A percentile compares a stretch with the other conserved stretches of the same genome.
phyloP scores from a whole-genome alignment of 2,888 invertebrate genomes.

The Heliconius sara region DNA sequence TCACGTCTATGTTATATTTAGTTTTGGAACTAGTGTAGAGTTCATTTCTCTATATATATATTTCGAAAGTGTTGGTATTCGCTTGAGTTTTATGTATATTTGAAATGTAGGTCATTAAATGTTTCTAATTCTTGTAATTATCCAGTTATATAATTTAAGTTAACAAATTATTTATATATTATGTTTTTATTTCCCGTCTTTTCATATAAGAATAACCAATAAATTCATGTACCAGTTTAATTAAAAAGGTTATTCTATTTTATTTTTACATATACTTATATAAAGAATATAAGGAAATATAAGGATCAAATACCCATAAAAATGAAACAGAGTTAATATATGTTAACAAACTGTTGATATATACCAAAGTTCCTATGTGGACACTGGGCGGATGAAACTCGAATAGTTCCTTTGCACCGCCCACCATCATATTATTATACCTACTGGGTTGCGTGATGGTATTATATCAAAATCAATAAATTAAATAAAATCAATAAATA shows the following conservation, averaged over 20 bases:
- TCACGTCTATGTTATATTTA: conserved; percentile 26
- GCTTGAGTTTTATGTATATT: not conserved
- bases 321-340: not conserved
- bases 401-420: conserved; percentile 31
- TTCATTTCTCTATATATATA: conserved; percentile 18
- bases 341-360: not conserved
- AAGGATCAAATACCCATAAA: not conserved
- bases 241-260: not conserved
- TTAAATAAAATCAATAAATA: too few relatives aligned
- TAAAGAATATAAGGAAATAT: not conserved
- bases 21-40: conserved; percentile 26
- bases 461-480: not conserved
- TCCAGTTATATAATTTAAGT: not conserved
- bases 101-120: not conserved
- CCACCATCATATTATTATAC: conserved; percentile 23
- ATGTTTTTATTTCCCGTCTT: not conserved
- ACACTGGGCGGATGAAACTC: conserved; percentile 21
- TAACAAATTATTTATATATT: not conserved
- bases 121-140: not conserved
- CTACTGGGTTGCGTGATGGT: conserved; percentile 6
- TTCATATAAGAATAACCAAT: not conserved
- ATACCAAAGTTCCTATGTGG: not conserved
- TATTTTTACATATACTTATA: not conserved
- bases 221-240: not conserved
- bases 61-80: not conserved